A percentile compares a stretch with the other conserved stretches of the same genome.
Conservation (phyloP, 1,140 invertebrate genomes). For the Telenomus remus region DNA sequence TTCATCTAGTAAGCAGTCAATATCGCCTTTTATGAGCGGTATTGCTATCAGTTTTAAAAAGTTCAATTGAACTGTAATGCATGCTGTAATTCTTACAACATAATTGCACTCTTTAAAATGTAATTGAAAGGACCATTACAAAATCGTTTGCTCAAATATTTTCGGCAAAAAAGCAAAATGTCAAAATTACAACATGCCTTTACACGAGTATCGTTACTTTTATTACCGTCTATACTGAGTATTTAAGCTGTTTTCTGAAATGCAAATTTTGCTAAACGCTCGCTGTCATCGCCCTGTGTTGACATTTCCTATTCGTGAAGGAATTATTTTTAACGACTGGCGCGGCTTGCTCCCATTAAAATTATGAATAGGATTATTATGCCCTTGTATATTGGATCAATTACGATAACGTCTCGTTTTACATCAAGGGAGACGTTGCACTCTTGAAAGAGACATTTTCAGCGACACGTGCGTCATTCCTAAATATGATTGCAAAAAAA, state of each 20-base stretch:
- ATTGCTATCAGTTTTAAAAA: no score
- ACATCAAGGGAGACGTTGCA: conserved; percentile 21
- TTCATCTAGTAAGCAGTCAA: no score
- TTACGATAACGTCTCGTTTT: conserved; percentile 50
- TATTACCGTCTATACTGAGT: conserved; percentile 36
- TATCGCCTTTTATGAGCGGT: no score
- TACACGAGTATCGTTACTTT: conserved; percentile 42
- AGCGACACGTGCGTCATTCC: neutral
- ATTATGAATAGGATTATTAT: conserved; percentile 61
- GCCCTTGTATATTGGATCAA: conserved; percentile 56
- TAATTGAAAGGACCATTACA: no score
- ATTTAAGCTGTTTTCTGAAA: conserved; percentile 40
- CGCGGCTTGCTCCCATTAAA: conserved; percentile 51
- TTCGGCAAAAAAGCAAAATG: conserved; percentile 18
- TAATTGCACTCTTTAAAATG: no score
- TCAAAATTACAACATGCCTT: conserved; percentile 40
- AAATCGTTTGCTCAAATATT: conserved; percentile 27
- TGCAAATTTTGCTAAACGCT: conserved; percentile 52
- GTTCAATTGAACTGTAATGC: no score
- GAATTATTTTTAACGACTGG: conserved; percentile 53
- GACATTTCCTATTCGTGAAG: conserved; percentile 51
- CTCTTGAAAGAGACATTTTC: conserved; percentile 19
- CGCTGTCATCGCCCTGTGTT: conserved; percentile 45
- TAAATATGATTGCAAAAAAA: neutral
- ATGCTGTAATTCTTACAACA: no score